Base-by-base conservation (phyloP, 1,140 invertebrate genomes). In the Steinernema khuongi region DNA sequence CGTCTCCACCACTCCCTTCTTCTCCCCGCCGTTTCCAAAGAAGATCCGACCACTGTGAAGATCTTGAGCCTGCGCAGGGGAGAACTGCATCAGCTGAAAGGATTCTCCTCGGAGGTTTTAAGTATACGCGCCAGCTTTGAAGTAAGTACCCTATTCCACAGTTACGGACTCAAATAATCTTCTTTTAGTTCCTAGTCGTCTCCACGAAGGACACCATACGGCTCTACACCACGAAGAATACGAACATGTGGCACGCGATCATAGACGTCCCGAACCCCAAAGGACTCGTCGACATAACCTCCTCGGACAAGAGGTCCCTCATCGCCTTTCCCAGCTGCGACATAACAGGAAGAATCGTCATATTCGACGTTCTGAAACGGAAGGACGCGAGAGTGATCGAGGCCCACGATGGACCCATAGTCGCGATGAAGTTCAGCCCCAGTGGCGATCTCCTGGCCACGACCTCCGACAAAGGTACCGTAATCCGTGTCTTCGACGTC, bases 171-270 rank as follows among this genome's bases (percentile, higher is more conserved):
- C n/a, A 60, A 60, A 17, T 60, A 22, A n/a, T 7, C 4, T 7
- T 43, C 68, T 89, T 89, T 18, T 88, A 94, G 91, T 89, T 96
- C 83, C 88, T 99, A 84, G 91, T 99, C 72, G 96, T 99, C 77
- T 98, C 96, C 87, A 87, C 98, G 79, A 95, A 98, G 87, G 96
- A 98, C 86, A 94, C 92, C 71, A 88, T 99, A 71, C 96, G 96
- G 86, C 97, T 99, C 84, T 96, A 99, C 89, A 97, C 97, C 88
- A 96, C 99, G 78, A 90, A 92, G 67, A 95, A 98, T 86, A 98
- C 99, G 96, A 96, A 95, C 87, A 33, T 79, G 30, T 88, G 98
- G 77, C 96, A 99, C 86, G 97, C 94, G 70, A 98, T 99, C 84
- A 90, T 94, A 77, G 96, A 98, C 86, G 98, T 95, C 69, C 96